phyloP scores from a whole-genome alignment of 2,888 invertebrate species.

The Anoplius nigerrimus region DNA sequence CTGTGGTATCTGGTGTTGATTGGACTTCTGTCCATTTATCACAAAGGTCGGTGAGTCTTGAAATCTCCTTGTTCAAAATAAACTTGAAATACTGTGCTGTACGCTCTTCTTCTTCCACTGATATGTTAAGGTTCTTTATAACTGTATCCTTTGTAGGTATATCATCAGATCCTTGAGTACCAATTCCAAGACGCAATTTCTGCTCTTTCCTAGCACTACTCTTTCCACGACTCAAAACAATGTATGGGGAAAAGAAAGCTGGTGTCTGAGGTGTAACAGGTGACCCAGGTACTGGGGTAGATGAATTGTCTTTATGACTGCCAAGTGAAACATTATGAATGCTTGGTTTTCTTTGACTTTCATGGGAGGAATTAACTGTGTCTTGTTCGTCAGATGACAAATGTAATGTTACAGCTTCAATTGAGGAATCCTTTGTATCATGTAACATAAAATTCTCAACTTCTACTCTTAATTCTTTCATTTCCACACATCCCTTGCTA shows the following conservation, averaged over 20 bases:
- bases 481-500: neutral
- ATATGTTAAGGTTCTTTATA: conserved; percentile 63
- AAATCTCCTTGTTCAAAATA: conserved; percentile 77
- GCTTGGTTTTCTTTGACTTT: neutral
- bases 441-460: neutral
- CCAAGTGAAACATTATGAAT: neutral
- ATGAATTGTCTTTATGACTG: neutral
- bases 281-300: neutral
- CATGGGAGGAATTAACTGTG: neutral
- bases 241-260: conserved; percentile 75
- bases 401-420: conserved; percentile 26
- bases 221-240: conserved; percentile 80
- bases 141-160: conserved; percentile 67
- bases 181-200: conserved; percentile 49
- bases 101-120: conserved; percentile 64
- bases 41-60: conserved; percentile 77
- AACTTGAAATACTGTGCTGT: conserved; percentile 74
- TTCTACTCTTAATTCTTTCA: neutral
- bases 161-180: conserved; percentile 27
- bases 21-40: conserved; percentile 77
- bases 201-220: conserved; percentile 78
- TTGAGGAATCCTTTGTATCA: conserved; percentile 21
- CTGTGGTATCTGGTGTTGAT: conserved; percentile 72
- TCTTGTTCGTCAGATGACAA: conserved; percentile 37
- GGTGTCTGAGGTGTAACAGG: conserved; percentile 27